Percentiles rank a stretch among this genome's conserved stretches.
These are phyloP conservation scores for Dione juno DNA, from an alignment of 2,888 invertebrate genomes.

Conservation along the genomic window DNA sequence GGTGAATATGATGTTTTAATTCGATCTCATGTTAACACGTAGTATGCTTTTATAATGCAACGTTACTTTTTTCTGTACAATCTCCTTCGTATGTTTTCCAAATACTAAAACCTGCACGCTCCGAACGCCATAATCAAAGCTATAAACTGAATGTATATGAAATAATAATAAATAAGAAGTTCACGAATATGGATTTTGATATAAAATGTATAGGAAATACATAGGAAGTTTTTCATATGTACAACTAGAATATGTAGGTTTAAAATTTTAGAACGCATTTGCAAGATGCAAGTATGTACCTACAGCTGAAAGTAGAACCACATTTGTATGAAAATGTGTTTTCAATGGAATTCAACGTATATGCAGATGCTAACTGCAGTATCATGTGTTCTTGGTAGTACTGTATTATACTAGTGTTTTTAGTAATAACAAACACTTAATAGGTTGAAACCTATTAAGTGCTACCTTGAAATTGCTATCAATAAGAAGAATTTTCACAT, in stretches of 20 bases:
- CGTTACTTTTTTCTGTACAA: too few relatives aligned
- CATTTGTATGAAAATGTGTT: conserved; percentile 70
- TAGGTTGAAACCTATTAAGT: too few relatives aligned
- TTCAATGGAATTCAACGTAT: conserved; percentile 48
- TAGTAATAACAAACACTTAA: background rate
- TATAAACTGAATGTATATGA: too few relatives aligned
- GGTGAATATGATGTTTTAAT: too few relatives aligned
- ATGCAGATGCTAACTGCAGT: conserved; percentile 38
- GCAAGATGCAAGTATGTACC: conserved; percentile 59
- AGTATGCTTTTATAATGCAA: too few relatives aligned
- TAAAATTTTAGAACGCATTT: conserved; percentile 60
- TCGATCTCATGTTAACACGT: too few relatives aligned
- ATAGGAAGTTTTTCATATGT: conserved; percentile 37
- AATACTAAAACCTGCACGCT: too few relatives aligned
- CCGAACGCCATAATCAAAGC: too few relatives aligned
- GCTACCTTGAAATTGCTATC: too few relatives aligned
- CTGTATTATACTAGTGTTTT: background rate
- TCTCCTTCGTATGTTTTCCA: too few relatives aligned
- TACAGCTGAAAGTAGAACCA: conserved; percentile 61
- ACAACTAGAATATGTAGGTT: conserved; percentile 56
- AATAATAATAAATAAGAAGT: background rate
- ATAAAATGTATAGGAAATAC: conserved; percentile 23
- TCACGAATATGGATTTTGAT: conserved; percentile 10
- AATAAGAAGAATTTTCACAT: too few relatives aligned
- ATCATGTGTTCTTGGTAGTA: conserved; percentile 24